Evolutionary conservation across 2,888 invertebrate genomes (phyloP).

Genomic region (Hydraecia micacea): DNA sequence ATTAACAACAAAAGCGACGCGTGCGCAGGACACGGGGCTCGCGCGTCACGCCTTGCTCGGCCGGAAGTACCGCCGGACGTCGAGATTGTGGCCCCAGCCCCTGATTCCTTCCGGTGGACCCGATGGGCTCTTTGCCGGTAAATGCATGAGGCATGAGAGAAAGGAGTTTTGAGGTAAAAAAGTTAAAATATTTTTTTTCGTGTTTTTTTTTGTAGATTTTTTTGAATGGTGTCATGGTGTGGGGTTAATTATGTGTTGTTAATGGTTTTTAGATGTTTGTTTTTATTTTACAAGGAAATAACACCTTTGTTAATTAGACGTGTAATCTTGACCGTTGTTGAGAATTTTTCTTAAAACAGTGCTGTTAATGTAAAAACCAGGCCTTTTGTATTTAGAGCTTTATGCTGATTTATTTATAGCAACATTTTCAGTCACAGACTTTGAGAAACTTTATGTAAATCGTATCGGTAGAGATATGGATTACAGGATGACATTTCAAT

Average conservation of each 20-base stretch:
- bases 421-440: not conserved
- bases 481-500: not conserved
- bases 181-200: not conserved
- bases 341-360: not conserved
- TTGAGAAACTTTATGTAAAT: not conserved
- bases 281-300: not conserved
- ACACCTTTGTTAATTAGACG: not conserved
- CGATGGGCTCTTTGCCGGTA: constrained; percentile 67
- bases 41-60: constrained; percentile 77
- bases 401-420: not conserved
- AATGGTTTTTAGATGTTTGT: not conserved
- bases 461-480: not conserved
- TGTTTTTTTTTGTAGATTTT: not conserved
- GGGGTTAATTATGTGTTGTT: not conserved
- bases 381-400: not conserved
- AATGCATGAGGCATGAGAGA: constrained; percentile 51
- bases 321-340: not conserved
- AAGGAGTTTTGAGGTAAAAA: constrained; percentile 47
- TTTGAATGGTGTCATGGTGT: not conserved
- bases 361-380: too few species aligned
- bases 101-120: constrained; percentile 89
- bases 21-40: constrained; percentile 83
- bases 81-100: constrained; percentile 88
- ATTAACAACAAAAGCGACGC: constrained; percentile 76
- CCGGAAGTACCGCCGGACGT: constrained; percentile 87